Conservation (phyloP, 2,797 vertebrate species). For the Pyrocephalus nanus region DNA sequence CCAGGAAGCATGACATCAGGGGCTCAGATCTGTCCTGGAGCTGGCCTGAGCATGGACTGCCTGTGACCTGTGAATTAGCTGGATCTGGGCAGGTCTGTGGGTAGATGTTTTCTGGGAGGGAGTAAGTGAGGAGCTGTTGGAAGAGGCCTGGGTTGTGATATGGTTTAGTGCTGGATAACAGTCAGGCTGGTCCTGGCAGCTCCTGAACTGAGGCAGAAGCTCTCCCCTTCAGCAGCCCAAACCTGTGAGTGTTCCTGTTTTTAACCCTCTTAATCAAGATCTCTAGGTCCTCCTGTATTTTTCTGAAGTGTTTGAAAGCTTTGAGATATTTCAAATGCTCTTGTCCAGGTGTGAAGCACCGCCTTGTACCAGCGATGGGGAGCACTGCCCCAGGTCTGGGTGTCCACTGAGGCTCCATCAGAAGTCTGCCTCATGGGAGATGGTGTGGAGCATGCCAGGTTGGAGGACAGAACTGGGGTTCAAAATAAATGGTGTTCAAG, state of each 20-base stretch:
- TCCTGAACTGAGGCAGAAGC: not conserved
- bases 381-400: not conserved
- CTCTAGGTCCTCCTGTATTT: not conserved
- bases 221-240: not conserved
- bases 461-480: not conserved
- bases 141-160: not conserved
- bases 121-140: not conserved
- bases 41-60: not conserved
- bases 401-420: not conserved
- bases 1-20: accelerated
- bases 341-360: not conserved
- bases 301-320: not conserved
- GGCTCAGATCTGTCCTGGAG: not conserved
- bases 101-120: not conserved
- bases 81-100: not conserved
- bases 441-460: not conserved
- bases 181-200: not conserved
- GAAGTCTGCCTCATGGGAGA: not conserved
- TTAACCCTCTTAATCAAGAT: not conserved
- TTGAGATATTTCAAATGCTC: not conserved
- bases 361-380: not conserved
- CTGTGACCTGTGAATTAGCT: not conserved
- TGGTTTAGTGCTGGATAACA: not conserved
- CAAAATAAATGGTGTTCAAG: not conserved
- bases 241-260: not conserved